These are phyloP conservation scores for Anabas testudineus DNA, from an alignment of 2,797 vertebrate species.

Conservation along the genomic window DNA sequence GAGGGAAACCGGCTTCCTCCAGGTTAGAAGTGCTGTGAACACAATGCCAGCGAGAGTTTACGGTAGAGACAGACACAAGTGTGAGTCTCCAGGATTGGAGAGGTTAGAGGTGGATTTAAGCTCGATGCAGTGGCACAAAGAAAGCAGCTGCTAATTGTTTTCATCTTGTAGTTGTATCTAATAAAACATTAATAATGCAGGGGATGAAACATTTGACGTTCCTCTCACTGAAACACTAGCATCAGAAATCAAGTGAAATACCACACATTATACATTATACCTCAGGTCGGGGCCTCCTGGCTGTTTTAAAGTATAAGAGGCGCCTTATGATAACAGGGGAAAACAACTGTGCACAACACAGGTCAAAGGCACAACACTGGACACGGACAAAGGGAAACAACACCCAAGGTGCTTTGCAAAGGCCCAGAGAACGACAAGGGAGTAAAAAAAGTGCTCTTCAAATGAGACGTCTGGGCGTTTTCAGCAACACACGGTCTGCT, in stretches of 20 bases:
- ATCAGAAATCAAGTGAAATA: slow-evolving; percentile 48
- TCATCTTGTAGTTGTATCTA: slow-evolving; percentile 15
- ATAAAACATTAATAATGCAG: slow-evolving; percentile 19
- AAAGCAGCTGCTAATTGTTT: slow-evolving; percentile 46
- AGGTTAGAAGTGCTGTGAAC: slow-evolving; percentile 6
- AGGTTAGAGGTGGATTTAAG: slow-evolving; percentile 27
- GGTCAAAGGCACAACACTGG: slow-evolving; percentile 84
- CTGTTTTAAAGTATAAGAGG: slow-evolving; percentile 59
- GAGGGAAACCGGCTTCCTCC: slow-evolving; percentile 18
- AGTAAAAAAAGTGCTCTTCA: slow-evolving; percentile 34
- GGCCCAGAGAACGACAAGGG: slow-evolving; percentile 39
- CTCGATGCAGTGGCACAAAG: slow-evolving; percentile 53
- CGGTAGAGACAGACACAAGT: slow-evolving; percentile 3
- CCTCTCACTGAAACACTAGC: slow-evolving; percentile 47
- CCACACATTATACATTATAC: slow-evolving; percentile 30
- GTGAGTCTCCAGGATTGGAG: slow-evolving; percentile 23
- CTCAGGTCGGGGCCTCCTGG: slow-evolving; percentile 29
- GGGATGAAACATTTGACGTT: slow-evolving; percentile 37
- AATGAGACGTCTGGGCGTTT: slow-evolving; percentile 51
- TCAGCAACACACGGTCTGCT: slow-evolving; percentile 50
- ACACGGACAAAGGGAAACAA: slow-evolving; percentile 70
- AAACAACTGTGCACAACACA: slow-evolving; percentile 78
- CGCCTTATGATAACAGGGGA: slow-evolving; percentile 61
- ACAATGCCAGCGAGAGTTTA: slow-evolving; percentile 7
- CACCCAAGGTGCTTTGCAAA: slow-evolving; percentile 64